Evolutionary conservation across 2,888 invertebrate genomes (phyloP), one percentile per base, ranked within the genome.

Genomic region (Xanthorhoe designata): DNA sequence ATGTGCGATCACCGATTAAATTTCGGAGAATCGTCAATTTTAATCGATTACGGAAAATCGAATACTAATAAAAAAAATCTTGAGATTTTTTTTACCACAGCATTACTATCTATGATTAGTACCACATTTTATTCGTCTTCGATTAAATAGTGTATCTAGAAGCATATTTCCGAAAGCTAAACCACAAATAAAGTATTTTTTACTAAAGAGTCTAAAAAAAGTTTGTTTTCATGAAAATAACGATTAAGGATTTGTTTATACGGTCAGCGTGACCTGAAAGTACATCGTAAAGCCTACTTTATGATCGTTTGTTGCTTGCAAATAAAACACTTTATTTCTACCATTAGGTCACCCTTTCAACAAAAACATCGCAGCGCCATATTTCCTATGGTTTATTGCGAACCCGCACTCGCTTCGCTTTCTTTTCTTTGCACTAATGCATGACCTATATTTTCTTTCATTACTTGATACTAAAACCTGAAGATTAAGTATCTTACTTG

Each of bases 331-430:
- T 72, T 68, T 72, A 76, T 76, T 75, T 71, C 68, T 55, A 51
- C 62, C 62, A 70, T 65, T 73, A 69, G 78, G 73, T 75, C 75
- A 74, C 70, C 75, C 78, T 79, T 75, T 79, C 75, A 77, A 70
- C 64, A 61, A 66, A 56, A 77, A 76, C 75, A 77, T 69, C 69
- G 73, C 65, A 71, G 70, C 63, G 74, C 74, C 72, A 76, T 79
- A 68, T 71, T 64, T 68, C 69, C 76, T 71, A 70, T 68, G 47
- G 70, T 75, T 75, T 73, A 75, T 70, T 63, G 55, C 65, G 61
- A 68, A 52, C 69, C 24, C 65, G 58, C 38, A 42, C 32, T 32
- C 38, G 13, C 38, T 42, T 13, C 3, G 38, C 38, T 42, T 45
- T 62, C 67, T 58, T 68, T 63, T 61, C 61, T 47, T 53, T 63